Evolutionary conservation across 2,888 invertebrate genomes (phyloP), one percentile per base, ranked within the genome.

Genomic region (Hydroisotoma schaefferi): DNA sequence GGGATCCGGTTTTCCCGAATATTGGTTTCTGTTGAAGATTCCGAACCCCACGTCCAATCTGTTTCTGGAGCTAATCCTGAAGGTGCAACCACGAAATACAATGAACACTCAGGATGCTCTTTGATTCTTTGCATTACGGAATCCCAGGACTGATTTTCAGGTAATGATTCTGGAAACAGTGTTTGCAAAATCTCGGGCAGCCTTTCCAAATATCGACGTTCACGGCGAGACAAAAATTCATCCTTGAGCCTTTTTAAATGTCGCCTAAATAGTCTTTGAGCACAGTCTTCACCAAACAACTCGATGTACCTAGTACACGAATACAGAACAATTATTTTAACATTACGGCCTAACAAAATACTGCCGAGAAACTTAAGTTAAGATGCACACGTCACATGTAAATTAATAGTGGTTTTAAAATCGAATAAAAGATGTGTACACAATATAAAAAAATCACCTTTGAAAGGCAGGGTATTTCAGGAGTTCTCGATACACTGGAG

Each of bases 61-160:
- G 87, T 87, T 55, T 70, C 71, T 33, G 70, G 70, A 25, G 69
- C 68, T 18, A 72, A 62, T 23, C 72, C 72, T 57, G 72, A 70
- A 12, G 86, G 85, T 73, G 87, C 85, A 75, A 90, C 88, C 73
- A 91, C 89, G 81, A 95, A 98, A 81, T 91, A 92, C 74, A 88
- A 87, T 58, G 88, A 86, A 80, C 94, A 97, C 77, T 94, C 90
- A n/a, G 91, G 88, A 78, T 97, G 95, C 56, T 86, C 83, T 69
- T 89, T 87, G 71, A 98, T 82, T 77, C 89, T 88, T 63, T 88
- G 87, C 69, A 90, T 86, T 82, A 83, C 82, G 81, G 75, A 83
- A 82, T 71, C 83, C 83, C 62, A 87, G 78, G 59, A 83, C 82
- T 72, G 83, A 82, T 64, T 88, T 82, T 75, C 72, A 33, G 69